Evolutionary conservation across 2,797 vertebrate species (phyloP), one percentile per base, ranked within the genome.

Genomic region (Forpus xanthops): DNA sequence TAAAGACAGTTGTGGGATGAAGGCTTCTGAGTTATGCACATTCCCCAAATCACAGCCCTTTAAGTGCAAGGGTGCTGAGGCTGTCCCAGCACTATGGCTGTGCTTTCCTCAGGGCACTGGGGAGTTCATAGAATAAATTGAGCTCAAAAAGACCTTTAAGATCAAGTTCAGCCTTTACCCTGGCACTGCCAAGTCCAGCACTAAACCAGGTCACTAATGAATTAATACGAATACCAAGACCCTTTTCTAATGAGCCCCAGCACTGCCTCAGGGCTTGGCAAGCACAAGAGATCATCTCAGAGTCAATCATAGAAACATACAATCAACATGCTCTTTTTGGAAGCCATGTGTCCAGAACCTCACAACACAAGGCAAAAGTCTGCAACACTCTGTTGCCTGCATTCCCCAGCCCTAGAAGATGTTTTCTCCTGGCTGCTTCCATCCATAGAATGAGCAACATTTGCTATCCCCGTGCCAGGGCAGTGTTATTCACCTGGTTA

Each of bases 41-140:
- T 45, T 50, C 31, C 52, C 28, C 11, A 42, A 19, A 31, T 35
- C 41, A 77, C 53, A 72, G 23, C 45, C n/a, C 25, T 50, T 8
- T 23, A 45, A 49, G 28, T 41, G 49, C 31, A 42, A 15, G 33
- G 41, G 17, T 68, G 53, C n/a, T 44, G n/a, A 67, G 58, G 35
- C 39, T 76, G 15, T 14, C 13, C 12, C 11, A 1, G 2, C 12
- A 4, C 49, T 0, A 0, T 2, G 15, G 13, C 41, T 1, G 1
- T 62, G 16, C 41, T 84, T 70, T 19, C 41, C 66, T 13, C 0
- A 0, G 19, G 13, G 15, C 33, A 27, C 17, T 13, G 25, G 18
- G 33, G 11, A 18, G n/a, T 11, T 58, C n/a, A 58, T 16, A 58
- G 55, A 25, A 58, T 25, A n/a, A 58, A 25, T 23, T 35, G 35